These are phyloP conservation scores for Labeo calbasu DNA, from an alignment of 2,797 vertebrate genomes.

Conservation along the genomic window DNA sequence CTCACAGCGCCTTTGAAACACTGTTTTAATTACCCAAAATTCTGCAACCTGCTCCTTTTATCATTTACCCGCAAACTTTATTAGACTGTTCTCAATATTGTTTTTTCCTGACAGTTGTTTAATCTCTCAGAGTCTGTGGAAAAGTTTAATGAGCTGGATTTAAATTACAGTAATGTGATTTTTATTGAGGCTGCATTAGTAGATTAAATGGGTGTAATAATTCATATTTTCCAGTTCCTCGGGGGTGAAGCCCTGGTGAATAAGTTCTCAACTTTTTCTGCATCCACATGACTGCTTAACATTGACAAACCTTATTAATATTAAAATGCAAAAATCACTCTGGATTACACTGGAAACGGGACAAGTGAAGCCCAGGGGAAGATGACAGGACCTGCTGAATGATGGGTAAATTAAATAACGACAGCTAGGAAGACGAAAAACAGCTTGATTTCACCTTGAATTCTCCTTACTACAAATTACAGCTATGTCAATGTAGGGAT, in stretches of 20 bases:
- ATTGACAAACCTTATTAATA: slow-evolving; percentile 45
- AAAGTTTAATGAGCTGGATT: slow-evolving; percentile 39
- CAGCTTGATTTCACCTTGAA: slow-evolving; percentile 26
- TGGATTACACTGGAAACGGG: slow-evolving; percentile 18
- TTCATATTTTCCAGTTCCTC: slow-evolving; percentile 39
- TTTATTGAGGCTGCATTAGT: slow-evolving; percentile 47
- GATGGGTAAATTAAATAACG: slow-evolving; percentile 30
- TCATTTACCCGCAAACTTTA: slow-evolving; percentile 45
- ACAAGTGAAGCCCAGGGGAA: slow-evolving; percentile 33
- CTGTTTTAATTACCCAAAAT: slow-evolving; percentile 71
- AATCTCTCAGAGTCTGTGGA: slow-evolving; percentile 23
- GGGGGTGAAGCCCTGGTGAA: slow-evolving; percentile 22
- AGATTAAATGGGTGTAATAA: slow-evolving; percentile 48
- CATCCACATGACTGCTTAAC: slow-evolving; percentile 3
- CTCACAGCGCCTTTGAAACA: slow-evolving; percentile 65
- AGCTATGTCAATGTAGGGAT: neutral
- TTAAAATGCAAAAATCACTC: slow-evolving; percentile 35
- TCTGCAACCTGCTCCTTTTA: slow-evolving; percentile 49
- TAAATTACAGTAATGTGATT: slow-evolving; percentile 55
- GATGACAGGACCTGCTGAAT: slow-evolving; percentile 27
- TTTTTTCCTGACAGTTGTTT: slow-evolving; percentile 31
- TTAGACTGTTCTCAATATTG: slow-evolving; percentile 27
- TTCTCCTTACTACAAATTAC: slow-evolving; percentile 20
- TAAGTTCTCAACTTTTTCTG: slow-evolving; percentile 1
- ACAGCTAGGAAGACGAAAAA: slow-evolving; percentile 8